These are phyloP conservation scores for Scaptomyza polygonia DNA, from an alignment of 2,888 invertebrate species.

Conservation along the genomic window DNA sequence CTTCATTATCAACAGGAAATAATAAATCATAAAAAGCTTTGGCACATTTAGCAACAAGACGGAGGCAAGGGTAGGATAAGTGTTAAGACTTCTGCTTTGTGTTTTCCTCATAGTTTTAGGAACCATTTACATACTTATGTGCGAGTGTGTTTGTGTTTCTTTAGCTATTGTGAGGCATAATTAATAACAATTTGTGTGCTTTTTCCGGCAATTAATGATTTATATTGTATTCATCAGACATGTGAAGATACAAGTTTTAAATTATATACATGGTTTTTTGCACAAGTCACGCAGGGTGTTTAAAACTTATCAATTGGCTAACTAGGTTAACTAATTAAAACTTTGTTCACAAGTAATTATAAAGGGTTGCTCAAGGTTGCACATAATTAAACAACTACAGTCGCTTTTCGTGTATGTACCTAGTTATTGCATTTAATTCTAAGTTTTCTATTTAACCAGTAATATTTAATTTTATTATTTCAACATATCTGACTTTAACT, in stretches of 20 bases:
- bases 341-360: neutral
- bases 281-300: constrained; percentile 37
- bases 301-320: constrained; percentile 55
- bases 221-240: constrained; percentile 51
- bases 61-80: neutral
- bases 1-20: constrained; percentile 76
- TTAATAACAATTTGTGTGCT: constrained; percentile 74
- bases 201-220: constrained; percentile 73
- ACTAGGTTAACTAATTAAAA: constrained; percentile 43
- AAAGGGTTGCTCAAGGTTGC: neutral
- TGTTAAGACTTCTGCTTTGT: neutral
- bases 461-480: neutral
- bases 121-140: constrained; percentile 30
- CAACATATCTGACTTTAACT: neutral
- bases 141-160: constrained; percentile 30
- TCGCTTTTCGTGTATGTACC: neutral
- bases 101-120: constrained; percentile 24
- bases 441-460: neutral
- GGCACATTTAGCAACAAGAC: constrained; percentile 39
- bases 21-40: constrained; percentile 70
- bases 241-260: constrained; percentile 34
- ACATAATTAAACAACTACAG: neutral
- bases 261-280: constrained; percentile 36
- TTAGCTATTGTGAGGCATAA: constrained; percentile 62
- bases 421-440: neutral